These are phyloP conservation scores for Drosophila murphyi DNA, from an alignment of 1,140 invertebrate genomes.

Conservation along the genomic window DNA sequence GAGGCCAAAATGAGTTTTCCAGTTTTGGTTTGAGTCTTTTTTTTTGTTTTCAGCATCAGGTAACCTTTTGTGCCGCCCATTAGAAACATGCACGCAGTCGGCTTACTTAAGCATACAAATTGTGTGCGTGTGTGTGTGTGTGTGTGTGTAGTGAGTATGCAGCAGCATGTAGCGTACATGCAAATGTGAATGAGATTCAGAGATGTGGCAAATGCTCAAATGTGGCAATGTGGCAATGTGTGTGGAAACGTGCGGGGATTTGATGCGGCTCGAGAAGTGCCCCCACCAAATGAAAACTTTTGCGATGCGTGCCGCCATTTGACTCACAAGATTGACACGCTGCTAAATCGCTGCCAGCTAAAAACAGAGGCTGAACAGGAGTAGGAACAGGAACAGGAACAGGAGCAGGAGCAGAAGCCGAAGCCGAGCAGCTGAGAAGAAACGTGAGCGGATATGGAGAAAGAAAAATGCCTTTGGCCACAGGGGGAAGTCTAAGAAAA, in stretches of 20 bases:
- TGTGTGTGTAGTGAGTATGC: slow-evolving; percentile 24
- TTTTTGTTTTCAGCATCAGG: slow-evolving; percentile 68
- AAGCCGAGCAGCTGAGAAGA: not conserved
- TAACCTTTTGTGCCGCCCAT: slow-evolving; percentile 82
- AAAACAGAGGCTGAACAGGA: not conserved
- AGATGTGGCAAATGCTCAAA: slow-evolving; percentile 37
- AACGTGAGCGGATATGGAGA: slow-evolving; percentile 1
- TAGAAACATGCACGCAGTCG: slow-evolving; percentile 80
- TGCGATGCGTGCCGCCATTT: slow-evolving; percentile 79
- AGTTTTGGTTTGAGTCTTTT: slow-evolving; percentile 56
- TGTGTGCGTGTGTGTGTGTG: slow-evolving; percentile 49
- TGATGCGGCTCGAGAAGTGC: slow-evolving; percentile 30
- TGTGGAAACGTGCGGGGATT: slow-evolving; percentile 79
- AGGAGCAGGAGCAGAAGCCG: slow-evolving; percentile 3
- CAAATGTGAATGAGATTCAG: slow-evolving; percentile 60
- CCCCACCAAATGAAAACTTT: slow-evolving; percentile 57
- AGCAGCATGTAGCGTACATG: slow-evolving; percentile 31
- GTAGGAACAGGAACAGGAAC: not conserved
- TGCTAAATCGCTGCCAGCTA: slow-evolving; percentile 58
- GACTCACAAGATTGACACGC: slow-evolving; percentile 80
- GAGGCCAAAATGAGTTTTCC: slow-evolving; percentile 79
- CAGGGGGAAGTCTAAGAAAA: slow-evolving; percentile 25
- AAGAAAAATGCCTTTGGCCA: slow-evolving; percentile 3
- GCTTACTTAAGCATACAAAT: slow-evolving; percentile 81
- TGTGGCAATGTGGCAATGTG: slow-evolving; percentile 72